These are phyloP conservation scores for Hemichromis elongatus DNA, from an alignment of 2,113 vertebrate species.

Conservation along the genomic window DNA sequence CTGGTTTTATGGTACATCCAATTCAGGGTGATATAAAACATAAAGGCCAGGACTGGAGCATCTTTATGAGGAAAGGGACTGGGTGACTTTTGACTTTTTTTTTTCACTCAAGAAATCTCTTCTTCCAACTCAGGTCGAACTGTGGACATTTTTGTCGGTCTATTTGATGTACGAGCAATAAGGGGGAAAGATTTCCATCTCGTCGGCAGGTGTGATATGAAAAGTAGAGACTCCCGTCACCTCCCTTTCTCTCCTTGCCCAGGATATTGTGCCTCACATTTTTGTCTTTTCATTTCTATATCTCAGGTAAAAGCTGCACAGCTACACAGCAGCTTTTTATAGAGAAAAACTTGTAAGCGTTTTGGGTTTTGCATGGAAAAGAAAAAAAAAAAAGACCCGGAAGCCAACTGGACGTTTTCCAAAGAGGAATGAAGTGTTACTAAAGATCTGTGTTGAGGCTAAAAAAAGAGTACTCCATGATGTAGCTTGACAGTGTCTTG, in stretches of 20 bases:
- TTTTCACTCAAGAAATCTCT: neutral
- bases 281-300: conserved; percentile 15
- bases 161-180: neutral
- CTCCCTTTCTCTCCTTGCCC: neutral
- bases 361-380: neutral
- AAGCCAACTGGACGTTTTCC: neutral
- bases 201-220: conserved; percentile 14
- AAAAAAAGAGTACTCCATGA: neutral
- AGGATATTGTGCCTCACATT: conserved; percentile 5
- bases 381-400: neutral
- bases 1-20: neutral
- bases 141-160: conserved; percentile 18
- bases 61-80: conserved; percentile 6
- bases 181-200: conserved; percentile 28
- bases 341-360: neutral
- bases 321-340: neutral
- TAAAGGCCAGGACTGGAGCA: neutral
- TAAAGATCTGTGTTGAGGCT: neutral
- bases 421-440: neutral
- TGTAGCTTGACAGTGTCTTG: neutral
- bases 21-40: conserved; percentile 3
- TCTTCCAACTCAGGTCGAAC: conserved; percentile 13
- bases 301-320: neutral
- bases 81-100: conserved; percentile 33
- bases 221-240: neutral